Base-by-base conservation (phyloP, 2,797 vertebrate species). In the Sphenodon punctatus region DNA sequence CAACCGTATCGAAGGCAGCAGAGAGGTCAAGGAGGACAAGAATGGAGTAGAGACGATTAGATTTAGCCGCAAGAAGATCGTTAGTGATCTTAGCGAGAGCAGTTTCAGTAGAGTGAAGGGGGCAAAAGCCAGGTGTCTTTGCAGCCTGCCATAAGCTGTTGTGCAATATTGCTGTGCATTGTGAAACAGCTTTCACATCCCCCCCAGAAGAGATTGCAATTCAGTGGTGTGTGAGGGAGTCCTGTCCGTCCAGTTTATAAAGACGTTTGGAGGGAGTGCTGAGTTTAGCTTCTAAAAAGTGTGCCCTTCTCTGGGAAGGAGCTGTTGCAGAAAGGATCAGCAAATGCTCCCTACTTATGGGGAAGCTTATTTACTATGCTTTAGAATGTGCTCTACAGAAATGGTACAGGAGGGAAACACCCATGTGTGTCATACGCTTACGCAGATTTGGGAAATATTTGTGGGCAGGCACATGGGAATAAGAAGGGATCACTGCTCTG, bases 71-170 rank as follows among this genome's bases (percentile, higher is more conserved):
- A n/a, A n/a, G n/a, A n/a, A n/a, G n/a, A n/a, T n/a, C n/a, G n/a
- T n/a, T n/a, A n/a, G n/a, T n/a, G n/a, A n/a, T n/a, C n/a, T n/a
- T n/a, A n/a, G n/a, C n/a, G n/a, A n/a, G n/a, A n/a, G n/a, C n/a
- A n/a, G n/a, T n/a, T n/a, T n/a, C n/a, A n/a, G n/a, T n/a, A n/a
- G n/a, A n/a, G n/a, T n/a, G n/a, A n/a, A n/a, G n/a, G n/a, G n/a
- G n/a, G 60, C 32, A 49, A 30, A 81, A 45, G 53, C 11, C 80
- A 14, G 59, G 58, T 81, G 89, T n/a, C 16, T 70, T 85, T 75
- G 4, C 25, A 10, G 10, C 36, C 19, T 4, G 61, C 32, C 68
- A 55, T 53, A 69, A 82, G 63, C 27, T 68, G 30, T 58, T 86
- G 23, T 23, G 11, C 49, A 22, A 11, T 56, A 55, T 56, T 56